Percentiles rank a stretch among this genome's conserved stretches.
phyloP scores from a whole-genome alignment of 1,140 invertebrate species.

The Neelides sp. region DNA sequence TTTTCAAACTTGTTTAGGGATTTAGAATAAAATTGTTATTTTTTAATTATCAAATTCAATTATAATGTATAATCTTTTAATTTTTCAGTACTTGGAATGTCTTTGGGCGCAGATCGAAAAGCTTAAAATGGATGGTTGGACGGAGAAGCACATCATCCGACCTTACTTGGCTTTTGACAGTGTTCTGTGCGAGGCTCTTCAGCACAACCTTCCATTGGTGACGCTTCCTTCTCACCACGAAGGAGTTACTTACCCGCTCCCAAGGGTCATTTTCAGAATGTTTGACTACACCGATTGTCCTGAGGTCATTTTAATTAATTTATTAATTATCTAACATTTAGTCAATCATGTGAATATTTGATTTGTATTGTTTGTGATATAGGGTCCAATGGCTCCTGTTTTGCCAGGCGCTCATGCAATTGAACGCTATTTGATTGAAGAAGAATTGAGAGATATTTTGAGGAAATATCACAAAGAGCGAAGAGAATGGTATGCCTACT shows the following conservation, averaged over 20 bases:
- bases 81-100: conserved; percentile 72
- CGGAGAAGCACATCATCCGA: conserved; percentile 87
- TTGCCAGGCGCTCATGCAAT: conserved; percentile 93
- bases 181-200: conserved; percentile 83
- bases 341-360: neutral
- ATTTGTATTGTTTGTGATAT: neutral
- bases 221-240: conserved; percentile 83
- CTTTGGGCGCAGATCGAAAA: conserved; percentile 92
- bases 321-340: conserved; percentile 45
- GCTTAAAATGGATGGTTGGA: conserved; percentile 86
- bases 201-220: conserved; percentile 84
- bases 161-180: conserved; percentile 93
- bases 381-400: conserved; percentile 33
- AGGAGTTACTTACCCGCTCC: conserved; percentile 74
- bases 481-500: conserved; percentile 69
- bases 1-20: neutral
- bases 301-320: conserved; percentile 44
- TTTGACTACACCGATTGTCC: conserved; percentile 99
- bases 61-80: conserved; percentile 2
- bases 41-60: conserved; percentile 1
- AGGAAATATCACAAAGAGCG: conserved; percentile 76
- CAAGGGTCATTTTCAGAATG: conserved; percentile 79
- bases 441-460: conserved; percentile 88
- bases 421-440: conserved; percentile 94
- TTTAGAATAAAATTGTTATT: neutral